Evolutionary conservation across 2,888 invertebrate genomes (phyloP), one percentile per base, ranked within the genome.

Genomic region (Pandemis heparana): DNA sequence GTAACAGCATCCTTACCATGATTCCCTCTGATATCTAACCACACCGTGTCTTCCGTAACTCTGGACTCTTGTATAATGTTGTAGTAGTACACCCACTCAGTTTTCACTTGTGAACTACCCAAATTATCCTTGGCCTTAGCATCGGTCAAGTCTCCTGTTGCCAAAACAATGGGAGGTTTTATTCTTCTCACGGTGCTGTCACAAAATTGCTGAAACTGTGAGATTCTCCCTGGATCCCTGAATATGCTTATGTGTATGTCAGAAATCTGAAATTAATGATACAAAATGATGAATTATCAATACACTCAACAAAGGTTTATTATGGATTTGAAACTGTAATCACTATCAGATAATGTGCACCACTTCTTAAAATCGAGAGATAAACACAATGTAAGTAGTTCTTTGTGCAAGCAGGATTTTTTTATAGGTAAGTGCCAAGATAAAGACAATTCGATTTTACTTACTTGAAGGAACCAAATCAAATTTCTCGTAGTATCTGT

Each of bases 21-120:
- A 95, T 98, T 98, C 88, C 98, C 98, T 89, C 98, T 95, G 77
- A 98, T 97, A 92, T 98, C 98, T 75, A 98, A 92, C 98, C 98
- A 98, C 43, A 96, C 90, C 3, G 97, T 97, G 83, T 95, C 96
- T 59, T 96, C 93, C 66, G 93, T 92, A 38, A 97, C 95, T 79
- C 95, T 95, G 60, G 96, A 95, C 78, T 96, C 96, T 64, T 95
- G 92, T 46, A 98, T 92, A 76, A 97, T 95, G 81, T 96, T 95
- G 79, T 95, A 94, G 86, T 98, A 99, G 80, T 96, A 95, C 77
- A 96, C 87, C 98, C 98, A 99, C 92, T 99, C 98, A 77, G 96
- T 96, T 80, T 96, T 92, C 79, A 96, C 96, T 91, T 98, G 98
- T 56, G 95, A 95, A 16, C 98, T 98, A 12, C 98, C 98, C 83